Evolutionary conservation across 1,140 invertebrate genomes (phyloP).

Genomic region (Sinella curviseta): DNA sequence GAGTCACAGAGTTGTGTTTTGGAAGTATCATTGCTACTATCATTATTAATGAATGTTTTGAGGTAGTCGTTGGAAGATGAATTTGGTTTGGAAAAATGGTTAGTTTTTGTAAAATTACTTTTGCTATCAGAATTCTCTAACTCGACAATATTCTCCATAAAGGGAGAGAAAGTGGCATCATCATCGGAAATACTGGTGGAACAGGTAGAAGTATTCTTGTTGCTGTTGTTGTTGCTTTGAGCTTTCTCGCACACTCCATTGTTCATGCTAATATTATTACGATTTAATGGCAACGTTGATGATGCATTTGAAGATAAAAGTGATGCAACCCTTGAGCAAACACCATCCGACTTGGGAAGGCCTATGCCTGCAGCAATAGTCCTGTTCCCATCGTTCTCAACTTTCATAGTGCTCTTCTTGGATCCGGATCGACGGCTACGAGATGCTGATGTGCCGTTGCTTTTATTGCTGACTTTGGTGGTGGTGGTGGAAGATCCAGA

Average conservation of each 20-base stretch:
- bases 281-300: not conserved
- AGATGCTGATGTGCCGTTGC: not conserved
- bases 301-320: constrained; percentile 2
- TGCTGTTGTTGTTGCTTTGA: not conserved
- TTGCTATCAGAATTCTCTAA: too few species aligned
- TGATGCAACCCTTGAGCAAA: constrained; percentile 45
- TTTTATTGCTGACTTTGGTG: too few species aligned
- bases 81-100: too few species aligned
- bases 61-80: not conserved
- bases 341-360: constrained; percentile 34
- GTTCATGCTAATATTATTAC: not conserved
- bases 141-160: too few species aligned
- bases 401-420: not conserved
- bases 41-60: too few species aligned
- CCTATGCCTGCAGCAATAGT: too few species aligned
- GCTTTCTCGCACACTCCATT: not conserved
- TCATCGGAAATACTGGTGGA: not conserved
- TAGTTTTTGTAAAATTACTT: too few species aligned
- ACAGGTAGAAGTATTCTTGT: constrained; percentile 19
- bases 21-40: too few species aligned
- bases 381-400: constrained; percentile 26
- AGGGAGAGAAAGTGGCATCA: not conserved
- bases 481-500: constrained; percentile 15
- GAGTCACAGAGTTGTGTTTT: too few species aligned
- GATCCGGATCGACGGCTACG: not conserved